Conservation (phyloP, 2,113 vertebrate species). For the Coptodon bakossiorum region DNA sequence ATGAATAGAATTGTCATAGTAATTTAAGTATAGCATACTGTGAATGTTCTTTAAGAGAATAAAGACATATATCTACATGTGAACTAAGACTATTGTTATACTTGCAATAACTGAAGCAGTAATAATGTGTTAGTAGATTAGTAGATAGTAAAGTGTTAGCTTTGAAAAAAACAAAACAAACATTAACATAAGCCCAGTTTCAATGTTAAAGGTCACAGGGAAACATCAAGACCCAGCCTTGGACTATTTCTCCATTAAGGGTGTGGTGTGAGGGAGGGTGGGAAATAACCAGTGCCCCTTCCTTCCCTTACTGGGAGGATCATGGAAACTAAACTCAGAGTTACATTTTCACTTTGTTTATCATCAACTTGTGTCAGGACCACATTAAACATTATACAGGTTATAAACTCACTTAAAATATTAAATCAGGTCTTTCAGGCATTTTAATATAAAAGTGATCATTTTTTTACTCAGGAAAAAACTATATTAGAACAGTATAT, state of each 20-base stretch:
- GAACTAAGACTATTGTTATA: not conserved
- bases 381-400: not conserved
- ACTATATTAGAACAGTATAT: not conserved
- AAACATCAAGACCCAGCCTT: constrained; percentile 36
- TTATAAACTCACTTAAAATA: not conserved
- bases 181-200: constrained; percentile 13
- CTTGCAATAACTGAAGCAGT: not conserved
- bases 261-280: constrained; percentile 38
- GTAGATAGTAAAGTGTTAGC: too few species aligned
- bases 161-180: not conserved
- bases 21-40: not conserved
- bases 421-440: not conserved
- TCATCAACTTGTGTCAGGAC: not conserved
- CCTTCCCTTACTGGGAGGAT: constrained; percentile 60
- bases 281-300: constrained; percentile 45
- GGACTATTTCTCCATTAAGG: constrained; percentile 32
- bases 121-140: not conserved
- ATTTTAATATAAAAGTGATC: not conserved
- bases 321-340: constrained; percentile 56
- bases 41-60: not conserved
- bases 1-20: not conserved
- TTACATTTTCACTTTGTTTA: constrained; percentile 3
- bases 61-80: not conserved
- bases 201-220: constrained; percentile 41
- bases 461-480: not conserved